Evolutionary conservation across 2,888 invertebrate genomes (phyloP), one percentile per base, ranked within the genome.

Genomic region (Xylophagus ater): DNA sequence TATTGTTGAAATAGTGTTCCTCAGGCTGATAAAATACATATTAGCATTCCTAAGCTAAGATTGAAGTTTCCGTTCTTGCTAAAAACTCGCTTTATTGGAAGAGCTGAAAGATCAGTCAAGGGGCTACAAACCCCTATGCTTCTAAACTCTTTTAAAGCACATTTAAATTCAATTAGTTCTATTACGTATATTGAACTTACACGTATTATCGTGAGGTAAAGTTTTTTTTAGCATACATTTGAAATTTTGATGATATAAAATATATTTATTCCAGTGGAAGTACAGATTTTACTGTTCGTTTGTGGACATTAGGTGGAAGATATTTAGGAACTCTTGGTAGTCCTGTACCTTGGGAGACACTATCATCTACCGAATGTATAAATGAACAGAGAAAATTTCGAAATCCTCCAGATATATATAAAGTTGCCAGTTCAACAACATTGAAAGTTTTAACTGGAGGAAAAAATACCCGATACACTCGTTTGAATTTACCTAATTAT

Each of bases 311-410:
- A 41, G 71, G 76, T 28, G 85, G 85, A 23, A 70, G 72, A 51
- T 74, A 74, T 55, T 55, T 87, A 48, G 81, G 81, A 48, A 84
- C 84, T 4, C 67, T 87, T 47, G 87, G 87, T 37, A 77, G 81
- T 36, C 74, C 74, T 49, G 66, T 71, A 51, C 68, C 73, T 1
- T 83, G 80, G 79, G 62, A 65, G 18, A 66, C 68, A 26, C 51
- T 74, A 21, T 40, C 40, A 4, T 53, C 58, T 14, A 53, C 59
- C 25, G 62, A 69, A 2, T 63, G 68, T n/a, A 60, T 61, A 5
- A 58, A 58, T 31, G 53, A 57, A 5, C 59, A 67, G n/a, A 65
- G 70, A 19, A 54, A 67, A n/a, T 69, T 63, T 50, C 69, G 73
- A 24, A 62, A 78, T 47, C 88, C 88, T 4, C 75, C 79, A 0